Conservation (phyloP, 2,888 invertebrate species). For the Leucophora obtusa region DNA sequence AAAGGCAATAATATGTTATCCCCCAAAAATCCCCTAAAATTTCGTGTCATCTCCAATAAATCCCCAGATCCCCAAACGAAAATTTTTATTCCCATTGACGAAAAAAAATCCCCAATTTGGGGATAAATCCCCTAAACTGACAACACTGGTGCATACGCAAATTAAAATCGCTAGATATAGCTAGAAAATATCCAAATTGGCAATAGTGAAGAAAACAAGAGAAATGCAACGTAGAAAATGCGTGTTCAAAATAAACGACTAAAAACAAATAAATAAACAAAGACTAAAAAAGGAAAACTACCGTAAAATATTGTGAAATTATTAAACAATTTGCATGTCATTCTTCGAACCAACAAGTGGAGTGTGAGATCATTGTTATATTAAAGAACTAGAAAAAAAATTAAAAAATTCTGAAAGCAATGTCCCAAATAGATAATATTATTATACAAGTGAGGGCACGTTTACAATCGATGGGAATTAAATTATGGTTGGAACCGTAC, state of each 20-base stretch:
- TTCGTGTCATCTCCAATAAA: no score
- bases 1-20: no score
- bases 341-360: background rate
- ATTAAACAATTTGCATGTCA: slow-evolving; percentile 43
- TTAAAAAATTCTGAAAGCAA: slow-evolving; percentile 46
- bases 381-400: background rate
- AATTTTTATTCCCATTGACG: no score
- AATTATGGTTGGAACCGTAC: slow-evolving; percentile 88
- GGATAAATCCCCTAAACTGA: no score
- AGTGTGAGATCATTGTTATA: background rate
- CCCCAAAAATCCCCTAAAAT: no score
- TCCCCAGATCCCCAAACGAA: no score
- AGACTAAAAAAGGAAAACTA: slow-evolving; percentile 4
- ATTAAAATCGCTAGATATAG: no score
- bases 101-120: no score
- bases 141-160: no score
- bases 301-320: slow-evolving; percentile 48
- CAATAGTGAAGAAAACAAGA: no score
- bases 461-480: slow-evolving; percentile 84
- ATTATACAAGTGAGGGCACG: slow-evolving; percentile 84
- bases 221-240: slow-evolving; percentile 21
- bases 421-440: slow-evolving; percentile 81
- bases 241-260: slow-evolving; percentile 37
- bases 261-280: slow-evolving; percentile 16
- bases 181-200: no score